These are phyloP conservation scores for Poeciliopsis gracilis DNA, from an alignment of 2,797 vertebrate species.

Conservation along the genomic window DNA sequence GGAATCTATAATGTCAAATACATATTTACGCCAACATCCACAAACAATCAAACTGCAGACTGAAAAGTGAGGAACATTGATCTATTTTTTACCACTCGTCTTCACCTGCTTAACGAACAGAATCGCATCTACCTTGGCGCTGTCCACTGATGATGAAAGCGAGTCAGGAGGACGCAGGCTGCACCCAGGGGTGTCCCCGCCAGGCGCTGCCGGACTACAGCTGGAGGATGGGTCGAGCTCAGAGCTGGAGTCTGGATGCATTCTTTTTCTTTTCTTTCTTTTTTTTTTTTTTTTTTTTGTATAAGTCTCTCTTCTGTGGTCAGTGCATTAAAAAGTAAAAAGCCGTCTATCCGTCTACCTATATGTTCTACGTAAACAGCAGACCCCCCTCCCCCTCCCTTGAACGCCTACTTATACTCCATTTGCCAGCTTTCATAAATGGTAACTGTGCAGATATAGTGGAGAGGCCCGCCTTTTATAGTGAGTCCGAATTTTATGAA, in stretches of 20 bases:
- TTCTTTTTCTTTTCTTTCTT: slow-evolving; percentile 57
- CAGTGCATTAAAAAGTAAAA: slow-evolving; percentile 39
- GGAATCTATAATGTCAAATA: neutral
- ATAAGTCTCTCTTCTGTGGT: slow-evolving; percentile 17
- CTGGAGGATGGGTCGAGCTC: slow-evolving; percentile 90
- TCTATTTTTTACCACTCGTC: neutral
- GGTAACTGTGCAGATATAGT: slow-evolving; percentile 76
- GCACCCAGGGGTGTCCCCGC: slow-evolving; percentile 88
- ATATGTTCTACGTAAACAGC: slow-evolving; percentile 15
- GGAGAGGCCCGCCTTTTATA: slow-evolving; percentile 82
- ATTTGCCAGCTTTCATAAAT: slow-evolving; percentile 67
- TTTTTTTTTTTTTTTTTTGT: neutral
- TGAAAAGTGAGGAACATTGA: neutral
- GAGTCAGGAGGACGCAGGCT: slow-evolving; percentile 87
- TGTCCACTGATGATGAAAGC: slow-evolving; percentile 87
- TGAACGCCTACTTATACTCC: slow-evolving; percentile 50
- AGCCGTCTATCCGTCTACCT: slow-evolving; percentile 14
- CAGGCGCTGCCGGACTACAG: slow-evolving; percentile 91
- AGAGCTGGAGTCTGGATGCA: slow-evolving; percentile 86
- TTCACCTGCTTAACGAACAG: slow-evolving; percentile 11
- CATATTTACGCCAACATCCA: neutral
- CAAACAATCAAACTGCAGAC: neutral
- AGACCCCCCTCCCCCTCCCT: neutral
- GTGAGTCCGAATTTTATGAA: slow-evolving; percentile 87
- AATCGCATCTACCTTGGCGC: slow-evolving; percentile 82